A percentile compares a stretch with the other conserved stretches of the same genome.
Conservation (phyloP, 2,113 vertebrate species). For the Chaetorhynchus papuensis region DNA sequence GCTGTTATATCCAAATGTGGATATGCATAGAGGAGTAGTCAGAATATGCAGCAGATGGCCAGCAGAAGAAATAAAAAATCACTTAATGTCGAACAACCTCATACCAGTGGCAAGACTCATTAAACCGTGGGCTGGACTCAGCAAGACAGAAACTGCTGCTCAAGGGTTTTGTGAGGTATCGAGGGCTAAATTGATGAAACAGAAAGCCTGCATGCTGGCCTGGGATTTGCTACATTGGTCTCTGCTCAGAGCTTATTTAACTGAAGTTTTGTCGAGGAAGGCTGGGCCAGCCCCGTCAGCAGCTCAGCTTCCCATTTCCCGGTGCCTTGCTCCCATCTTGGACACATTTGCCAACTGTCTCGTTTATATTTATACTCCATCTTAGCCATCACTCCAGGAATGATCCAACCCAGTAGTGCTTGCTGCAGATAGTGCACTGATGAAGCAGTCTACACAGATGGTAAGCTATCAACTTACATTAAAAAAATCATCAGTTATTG, state of each 20-base stretch:
- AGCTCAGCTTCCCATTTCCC: not conserved
- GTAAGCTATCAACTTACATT: conserved; percentile 59
- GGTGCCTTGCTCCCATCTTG: not conserved
- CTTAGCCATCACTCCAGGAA: conserved; percentile 25
- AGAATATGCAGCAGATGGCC: not conserved
- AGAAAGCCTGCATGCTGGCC: not conserved
- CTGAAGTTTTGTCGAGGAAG: not conserved
- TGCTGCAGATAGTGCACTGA: conserved; percentile 6
- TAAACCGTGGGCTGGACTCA: not conserved
- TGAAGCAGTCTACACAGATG: conserved; percentile 53
- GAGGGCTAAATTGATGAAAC: not conserved
- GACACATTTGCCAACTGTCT: not conserved
- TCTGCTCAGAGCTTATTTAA: not conserved
- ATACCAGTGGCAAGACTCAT: conserved; percentile 1
- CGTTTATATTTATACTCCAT: not conserved
- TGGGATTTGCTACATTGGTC: not conserved
- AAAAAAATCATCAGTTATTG: conserved; percentile 51
- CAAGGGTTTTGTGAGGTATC: not conserved
- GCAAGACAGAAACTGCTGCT: conserved; percentile 19
- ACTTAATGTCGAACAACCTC: not conserved
- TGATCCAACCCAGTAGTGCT: not conserved
- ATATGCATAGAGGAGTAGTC: not conserved
- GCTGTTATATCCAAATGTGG: not conserved
- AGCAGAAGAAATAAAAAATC: conserved; percentile 16
- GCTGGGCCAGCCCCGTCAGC: not conserved